Conservation (phyloP, 2,888 invertebrate genomes). For the Oxyteleia sp. region DNA sequence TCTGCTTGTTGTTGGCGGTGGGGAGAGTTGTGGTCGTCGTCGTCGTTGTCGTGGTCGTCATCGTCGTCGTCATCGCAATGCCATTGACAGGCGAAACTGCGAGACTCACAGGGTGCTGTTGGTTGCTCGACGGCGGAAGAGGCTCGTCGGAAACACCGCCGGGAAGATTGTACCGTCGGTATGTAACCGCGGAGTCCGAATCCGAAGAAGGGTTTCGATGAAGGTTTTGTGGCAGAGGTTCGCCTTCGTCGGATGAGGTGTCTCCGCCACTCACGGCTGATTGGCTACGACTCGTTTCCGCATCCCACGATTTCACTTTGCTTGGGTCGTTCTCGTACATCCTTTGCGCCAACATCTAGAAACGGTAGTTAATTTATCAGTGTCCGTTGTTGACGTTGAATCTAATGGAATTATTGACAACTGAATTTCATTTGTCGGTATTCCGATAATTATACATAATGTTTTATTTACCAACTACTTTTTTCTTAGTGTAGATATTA, state of each 20-base stretch:
- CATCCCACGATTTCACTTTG: slow-evolving; percentile 91
- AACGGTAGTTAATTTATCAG: too few species aligned
- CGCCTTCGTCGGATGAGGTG: slow-evolving; percentile 89
- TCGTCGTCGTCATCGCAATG: slow-evolving; percentile 8
- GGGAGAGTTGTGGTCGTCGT: too few species aligned
- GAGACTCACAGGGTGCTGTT: too few species aligned
- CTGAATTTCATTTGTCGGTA: too few species aligned
- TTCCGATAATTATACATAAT: too few species aligned
- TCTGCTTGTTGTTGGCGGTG: slow-evolving; percentile 22
- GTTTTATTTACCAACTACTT: too few species aligned
- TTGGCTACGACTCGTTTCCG: slow-evolving; percentile 85
- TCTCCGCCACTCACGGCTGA: slow-evolving; percentile 87
- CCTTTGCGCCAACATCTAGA: slow-evolving; percentile 92
- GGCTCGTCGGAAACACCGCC: slow-evolving; percentile 31
- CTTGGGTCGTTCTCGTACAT: slow-evolving; percentile 94
- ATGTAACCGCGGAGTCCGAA: slow-evolving; percentile 75
- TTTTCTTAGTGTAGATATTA: too few species aligned
- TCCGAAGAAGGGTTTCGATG: slow-evolving; percentile 77
- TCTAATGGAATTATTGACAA: too few species aligned
- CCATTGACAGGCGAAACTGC: neutral
- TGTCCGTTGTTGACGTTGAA: too few species aligned
- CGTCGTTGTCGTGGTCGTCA: neutral
- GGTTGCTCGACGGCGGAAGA: too few species aligned
- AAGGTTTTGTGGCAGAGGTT: slow-evolving; percentile 81
- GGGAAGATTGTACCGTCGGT: slow-evolving; percentile 81